These are phyloP conservation scores for Phlogophora meticulosa DNA, from an alignment of 2,888 invertebrate species.

Conservation along the genomic window DNA sequence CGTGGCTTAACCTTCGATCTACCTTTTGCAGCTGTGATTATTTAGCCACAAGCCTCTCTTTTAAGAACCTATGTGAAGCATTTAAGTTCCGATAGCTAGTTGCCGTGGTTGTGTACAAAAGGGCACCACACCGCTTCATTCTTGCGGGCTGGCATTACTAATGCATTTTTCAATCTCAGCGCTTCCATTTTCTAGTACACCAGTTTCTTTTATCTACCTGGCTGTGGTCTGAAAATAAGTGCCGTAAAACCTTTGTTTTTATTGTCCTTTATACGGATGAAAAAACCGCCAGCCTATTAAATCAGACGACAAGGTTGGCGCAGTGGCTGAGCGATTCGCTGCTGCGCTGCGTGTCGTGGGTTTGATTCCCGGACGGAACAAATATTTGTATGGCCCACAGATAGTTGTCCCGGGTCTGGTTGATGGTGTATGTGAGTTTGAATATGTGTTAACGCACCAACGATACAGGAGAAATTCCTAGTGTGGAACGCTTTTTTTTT, in stretches of 20 bases:
- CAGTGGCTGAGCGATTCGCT: no score
- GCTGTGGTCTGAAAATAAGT: background rate
- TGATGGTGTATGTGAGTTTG: no score
- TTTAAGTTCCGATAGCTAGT: slow-evolving; percentile 11
- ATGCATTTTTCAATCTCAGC: slow-evolving; percentile 49
- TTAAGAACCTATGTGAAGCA: slow-evolving; percentile 7
- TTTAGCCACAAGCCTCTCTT: background rate
- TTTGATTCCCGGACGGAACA: no score
- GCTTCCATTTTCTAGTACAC: slow-evolving; percentile 4
- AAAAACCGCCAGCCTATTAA: slow-evolving; percentile 3
- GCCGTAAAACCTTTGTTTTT: slow-evolving; percentile 14
- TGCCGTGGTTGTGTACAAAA: slow-evolving; percentile 1
- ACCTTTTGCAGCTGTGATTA: no score
- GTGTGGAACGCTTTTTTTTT: no score
- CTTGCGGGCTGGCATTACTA: slow-evolving; percentile 34
- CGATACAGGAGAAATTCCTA: no score
- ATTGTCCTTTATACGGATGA: background rate
- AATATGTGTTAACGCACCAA: no score
- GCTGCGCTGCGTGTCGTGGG: no score
- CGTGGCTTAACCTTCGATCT: no score
- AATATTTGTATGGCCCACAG: no score
- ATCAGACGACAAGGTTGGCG: no score
- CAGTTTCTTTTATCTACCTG: background rate
- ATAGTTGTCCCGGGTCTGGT: no score
- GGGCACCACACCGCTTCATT: slow-evolving; percentile 1